Conservation (phyloP, 2,888 invertebrate genomes). For the Sphecodes monilicornis region DNA sequence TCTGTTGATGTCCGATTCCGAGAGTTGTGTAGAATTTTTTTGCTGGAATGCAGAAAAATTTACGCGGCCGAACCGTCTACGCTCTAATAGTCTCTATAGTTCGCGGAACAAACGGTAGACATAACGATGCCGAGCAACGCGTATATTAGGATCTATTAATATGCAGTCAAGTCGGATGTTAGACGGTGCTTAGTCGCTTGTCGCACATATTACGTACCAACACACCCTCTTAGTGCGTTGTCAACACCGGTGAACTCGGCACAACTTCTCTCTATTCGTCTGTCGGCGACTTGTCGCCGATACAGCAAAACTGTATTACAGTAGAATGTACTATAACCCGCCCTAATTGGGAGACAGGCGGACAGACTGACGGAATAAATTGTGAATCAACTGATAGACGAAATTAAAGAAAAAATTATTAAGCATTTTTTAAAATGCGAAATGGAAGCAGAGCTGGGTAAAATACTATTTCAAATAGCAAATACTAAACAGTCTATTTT, state of each 20-base stretch:
- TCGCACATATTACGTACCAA: constrained; percentile 76
- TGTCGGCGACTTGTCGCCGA: constrained; percentile 47
- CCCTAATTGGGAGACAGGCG: constrained; percentile 1
- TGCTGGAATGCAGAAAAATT: background rate
- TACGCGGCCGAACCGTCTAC: constrained; percentile 4
- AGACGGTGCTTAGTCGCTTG: constrained; percentile 79
- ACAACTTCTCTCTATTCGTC: constrained; percentile 58
- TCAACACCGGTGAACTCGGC: constrained; percentile 56
- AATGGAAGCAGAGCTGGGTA: no score
- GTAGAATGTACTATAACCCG: constrained; percentile 31
- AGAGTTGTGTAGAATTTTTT: background rate
- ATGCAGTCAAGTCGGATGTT: constrained; percentile 77
- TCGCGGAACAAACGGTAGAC: constrained; percentile 70
- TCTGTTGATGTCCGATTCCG: background rate
- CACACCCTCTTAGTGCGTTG: constrained; percentile 61
- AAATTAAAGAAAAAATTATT: background rate
- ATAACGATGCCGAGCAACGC: constrained; percentile 68
- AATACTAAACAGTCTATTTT: no score
- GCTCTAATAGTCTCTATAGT: constrained; percentile 61
- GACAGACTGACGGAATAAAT: background rate
- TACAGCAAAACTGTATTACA: constrained; percentile 28
- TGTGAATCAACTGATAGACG: background rate
- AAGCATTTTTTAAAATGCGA: background rate
- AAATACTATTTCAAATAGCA: no score
- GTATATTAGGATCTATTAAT: constrained; percentile 79